Evolutionary conservation across 2,113 vertebrate genomes (phyloP), one percentile per base, ranked within the genome.

Genomic region (Mormoops blainvillei): DNA sequence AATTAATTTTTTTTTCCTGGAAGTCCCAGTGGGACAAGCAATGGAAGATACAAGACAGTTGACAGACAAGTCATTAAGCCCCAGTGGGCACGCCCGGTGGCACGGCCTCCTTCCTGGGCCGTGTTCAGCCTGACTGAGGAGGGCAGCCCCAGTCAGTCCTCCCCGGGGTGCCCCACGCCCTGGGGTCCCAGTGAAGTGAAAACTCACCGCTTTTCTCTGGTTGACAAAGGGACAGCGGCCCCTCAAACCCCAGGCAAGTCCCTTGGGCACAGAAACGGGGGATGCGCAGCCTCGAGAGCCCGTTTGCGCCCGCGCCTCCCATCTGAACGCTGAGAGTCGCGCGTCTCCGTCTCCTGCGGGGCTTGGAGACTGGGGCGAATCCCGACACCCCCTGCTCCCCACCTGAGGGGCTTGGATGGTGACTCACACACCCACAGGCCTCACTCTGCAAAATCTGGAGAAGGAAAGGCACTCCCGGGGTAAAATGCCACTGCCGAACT

Each of bases 271-370:
- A 70, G 71, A 68, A 85, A 58, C 4, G 43, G 4, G 36, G 26
- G 1, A 0, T 7, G 41, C 2, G 6, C 1, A 43, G 19, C 38
- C 26, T 56, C 10, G 5, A 36, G 33, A 6, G 20, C 65, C 50
- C 18, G 4, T 70, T 36, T 26, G 33, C 20, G 5, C 3, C 2
- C n/a, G 7, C 4, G 7, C 19, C 56, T 95, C 19, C 22, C n/a
- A 56, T 63, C 45, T 45, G 43, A 74, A 9, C n/a, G 19, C 19
- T 54, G 14, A 0, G 4, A n/a, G 50, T n/a, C 26, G 12, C 74
- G 11, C 4, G 18, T 41, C n/a, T 18, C n/a, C 1, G 43, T 3
- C 15, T 2, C 10, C 22, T 8, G 5, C 3, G 36, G 48, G 38
- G 31, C 65, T 43, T 82, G 36, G 48, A 50, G 43, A 63, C 67